A percentile compares a stretch with the other conserved stretches of the same genome.
These are phyloP conservation scores for Odobenus rosmarus DNA, from an alignment of 2,113 vertebrate species.

Conservation along the genomic window DNA sequence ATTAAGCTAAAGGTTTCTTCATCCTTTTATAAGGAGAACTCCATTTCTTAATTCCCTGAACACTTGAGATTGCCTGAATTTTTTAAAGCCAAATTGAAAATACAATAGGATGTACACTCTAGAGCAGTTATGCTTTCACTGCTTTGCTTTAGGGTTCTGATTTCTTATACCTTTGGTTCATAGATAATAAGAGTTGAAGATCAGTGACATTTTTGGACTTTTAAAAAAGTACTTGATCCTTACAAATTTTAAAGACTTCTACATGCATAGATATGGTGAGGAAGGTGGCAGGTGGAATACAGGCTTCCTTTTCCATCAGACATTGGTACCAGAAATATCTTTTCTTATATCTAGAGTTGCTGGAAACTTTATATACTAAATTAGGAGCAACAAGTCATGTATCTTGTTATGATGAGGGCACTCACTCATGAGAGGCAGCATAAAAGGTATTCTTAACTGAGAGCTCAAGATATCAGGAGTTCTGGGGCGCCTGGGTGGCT, in stretches of 20 bases:
- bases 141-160: neutral
- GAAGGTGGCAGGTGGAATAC: rapidly evolving
- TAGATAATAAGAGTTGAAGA: neutral
- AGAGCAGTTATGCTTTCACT: neutral
- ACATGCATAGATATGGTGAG: neutral
- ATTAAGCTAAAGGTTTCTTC: neutral
- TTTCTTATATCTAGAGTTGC: neutral
- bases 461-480: neutral
- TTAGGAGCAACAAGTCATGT: neutral
- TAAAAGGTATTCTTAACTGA: neutral
- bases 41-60: neutral
- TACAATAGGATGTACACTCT: neutral
- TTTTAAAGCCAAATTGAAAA: slow-evolving; percentile 34
- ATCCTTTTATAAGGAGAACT: neutral
- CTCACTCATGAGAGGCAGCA: neutral
- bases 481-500: neutral
- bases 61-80: neutral
- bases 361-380: neutral
- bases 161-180: neutral
- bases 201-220: neutral
- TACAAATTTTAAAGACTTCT: neutral
- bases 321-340: neutral
- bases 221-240: neutral
- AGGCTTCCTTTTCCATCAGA: neutral
- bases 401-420: neutral